phyloP scores from a whole-genome alignment of 1,140 invertebrate species.

The Bombus polaris region DNA sequence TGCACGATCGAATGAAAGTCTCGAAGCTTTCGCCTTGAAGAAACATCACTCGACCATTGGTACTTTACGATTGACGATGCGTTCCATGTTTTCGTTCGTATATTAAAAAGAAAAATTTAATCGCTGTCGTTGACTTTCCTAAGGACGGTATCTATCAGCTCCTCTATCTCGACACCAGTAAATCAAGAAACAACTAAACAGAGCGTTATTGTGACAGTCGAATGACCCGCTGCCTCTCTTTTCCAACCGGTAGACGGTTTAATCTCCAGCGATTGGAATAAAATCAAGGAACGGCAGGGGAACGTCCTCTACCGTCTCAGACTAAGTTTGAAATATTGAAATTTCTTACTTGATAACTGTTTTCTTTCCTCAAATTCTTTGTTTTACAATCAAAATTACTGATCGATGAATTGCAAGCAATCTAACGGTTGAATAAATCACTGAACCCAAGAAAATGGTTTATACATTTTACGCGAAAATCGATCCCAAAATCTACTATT shows the following conservation, averaged over 20 bases:
- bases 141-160: background rate
- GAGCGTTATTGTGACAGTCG: background rate
- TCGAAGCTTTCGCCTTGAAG: conserved; percentile 7
- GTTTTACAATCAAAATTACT: background rate
- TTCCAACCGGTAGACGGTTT: background rate
- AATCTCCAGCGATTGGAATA: background rate
- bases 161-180: background rate
- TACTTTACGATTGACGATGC: no score
- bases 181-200: conserved; percentile 3
- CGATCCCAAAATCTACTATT: background rate
- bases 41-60: background rate
- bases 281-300: background rate
- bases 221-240: conserved; percentile 21
- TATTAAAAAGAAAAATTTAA: background rate
- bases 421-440: no score
- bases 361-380: no score
- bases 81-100: background rate
- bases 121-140: background rate
- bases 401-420: background rate
- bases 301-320: background rate
- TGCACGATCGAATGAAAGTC: conserved; percentile 1
- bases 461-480: no score
- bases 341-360: background rate
- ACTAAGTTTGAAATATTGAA: no score
- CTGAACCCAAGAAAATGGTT: no score